Conservation (phyloP, 1,140 invertebrate genomes). For the Atta colombica region DNA sequence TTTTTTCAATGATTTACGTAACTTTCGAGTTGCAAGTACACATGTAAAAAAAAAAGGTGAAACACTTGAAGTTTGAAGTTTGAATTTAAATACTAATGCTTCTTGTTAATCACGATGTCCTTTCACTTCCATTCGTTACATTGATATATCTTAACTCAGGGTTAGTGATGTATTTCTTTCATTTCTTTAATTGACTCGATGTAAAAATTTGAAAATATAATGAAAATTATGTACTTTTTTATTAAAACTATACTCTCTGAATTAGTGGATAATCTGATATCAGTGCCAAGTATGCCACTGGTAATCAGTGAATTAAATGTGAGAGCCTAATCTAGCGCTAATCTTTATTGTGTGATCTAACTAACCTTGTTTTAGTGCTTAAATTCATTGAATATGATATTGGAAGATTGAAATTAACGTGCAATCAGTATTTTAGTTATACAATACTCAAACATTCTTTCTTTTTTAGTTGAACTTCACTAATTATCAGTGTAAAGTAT, state of each 20-base stretch:
- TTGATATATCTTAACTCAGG: neutral
- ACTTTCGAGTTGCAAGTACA: neutral
- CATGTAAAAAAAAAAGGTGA: neutral
- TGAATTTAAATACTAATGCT: neutral
- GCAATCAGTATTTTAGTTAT: no score
- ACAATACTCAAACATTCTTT: no score
- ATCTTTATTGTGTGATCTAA: no score
- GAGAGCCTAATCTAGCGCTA: no score
- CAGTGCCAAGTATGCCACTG: no score
- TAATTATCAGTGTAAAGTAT: no score
- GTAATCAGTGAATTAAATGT: no score
- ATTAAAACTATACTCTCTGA: neutral
- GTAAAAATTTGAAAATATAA: slow-evolving; percentile 23
- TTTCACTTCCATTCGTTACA: slow-evolving; percentile 38
- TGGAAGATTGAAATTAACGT: no score
- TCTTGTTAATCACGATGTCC: slow-evolving; percentile 32
- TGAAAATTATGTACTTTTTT: slow-evolving; percentile 1
- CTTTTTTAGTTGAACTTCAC: no score
- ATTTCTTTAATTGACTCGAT: neutral
- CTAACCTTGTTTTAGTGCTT: no score
- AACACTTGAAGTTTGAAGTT: neutral
- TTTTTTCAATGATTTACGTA: neutral
- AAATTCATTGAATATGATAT: no score
- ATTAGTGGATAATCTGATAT: no score
- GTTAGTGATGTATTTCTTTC: neutral